Percentiles rank a stretch among this genome's conserved stretches.
phyloP scores from a whole-genome alignment of 2,797 vertebrate genomes.

The Acanthurus lineatus region DNA sequence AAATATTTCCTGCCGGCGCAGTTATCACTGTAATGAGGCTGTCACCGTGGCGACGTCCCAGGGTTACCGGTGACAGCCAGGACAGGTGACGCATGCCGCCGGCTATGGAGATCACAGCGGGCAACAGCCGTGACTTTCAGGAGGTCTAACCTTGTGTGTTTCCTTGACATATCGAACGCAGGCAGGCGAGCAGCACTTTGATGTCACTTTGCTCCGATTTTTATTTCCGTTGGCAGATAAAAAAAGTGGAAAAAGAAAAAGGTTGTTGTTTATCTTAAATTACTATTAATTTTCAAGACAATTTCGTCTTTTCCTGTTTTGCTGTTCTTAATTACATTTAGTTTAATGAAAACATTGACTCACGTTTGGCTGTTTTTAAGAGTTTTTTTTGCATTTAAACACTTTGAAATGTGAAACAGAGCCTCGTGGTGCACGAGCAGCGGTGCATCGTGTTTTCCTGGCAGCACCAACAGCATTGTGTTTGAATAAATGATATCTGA shows the following conservation, averaged over 20 bases:
- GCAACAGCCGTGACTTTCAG: conserved; percentile 68
- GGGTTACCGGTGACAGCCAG: conserved; percentile 71
- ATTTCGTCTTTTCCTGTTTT: background rate
- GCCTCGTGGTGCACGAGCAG: background rate
- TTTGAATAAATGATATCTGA: conserved; percentile 31
- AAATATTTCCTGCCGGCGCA: conserved; percentile 70
- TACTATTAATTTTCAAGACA: background rate
- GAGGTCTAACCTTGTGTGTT: conserved; percentile 68
- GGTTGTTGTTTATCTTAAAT: conserved; percentile 1
- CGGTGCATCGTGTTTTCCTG: conserved; percentile 3
- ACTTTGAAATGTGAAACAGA: background rate
- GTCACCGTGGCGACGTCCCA: conserved; percentile 71
- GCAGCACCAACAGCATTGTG: conserved; percentile 10
- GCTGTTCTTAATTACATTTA: background rate
- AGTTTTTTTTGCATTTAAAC: background rate
- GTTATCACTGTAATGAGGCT: conserved; percentile 79
- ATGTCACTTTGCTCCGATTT: conserved; percentile 26
- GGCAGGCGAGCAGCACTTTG: conserved; percentile 26
- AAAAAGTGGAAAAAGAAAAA: background rate
- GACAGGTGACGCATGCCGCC: conserved; percentile 74
- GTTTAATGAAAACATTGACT: background rate
- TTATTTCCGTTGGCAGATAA: conserved; percentile 21
- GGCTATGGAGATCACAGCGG: conserved; percentile 60
- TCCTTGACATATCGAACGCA: conserved; percentile 45
- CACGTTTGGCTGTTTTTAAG: background rate